Evolutionary conservation across 1,140 invertebrate genomes (phyloP).

Genomic region (Vanessa atalanta): DNA sequence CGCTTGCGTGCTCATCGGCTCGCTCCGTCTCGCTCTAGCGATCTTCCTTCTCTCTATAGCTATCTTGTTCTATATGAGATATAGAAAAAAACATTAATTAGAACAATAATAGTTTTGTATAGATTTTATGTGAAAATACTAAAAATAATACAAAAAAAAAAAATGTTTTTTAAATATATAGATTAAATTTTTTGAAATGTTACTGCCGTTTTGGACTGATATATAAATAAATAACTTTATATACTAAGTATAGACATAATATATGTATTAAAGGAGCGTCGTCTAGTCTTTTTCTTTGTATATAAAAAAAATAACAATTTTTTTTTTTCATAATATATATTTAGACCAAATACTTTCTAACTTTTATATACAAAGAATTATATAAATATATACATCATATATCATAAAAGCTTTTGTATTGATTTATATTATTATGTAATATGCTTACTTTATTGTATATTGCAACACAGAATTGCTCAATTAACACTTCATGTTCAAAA

Average conservation of each 20-base stretch:
- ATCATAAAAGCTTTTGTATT: no score
- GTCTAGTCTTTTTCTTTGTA: conserved; percentile 19
- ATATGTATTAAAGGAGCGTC: conserved; percentile 15
- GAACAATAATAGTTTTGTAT: conserved; percentile 2
- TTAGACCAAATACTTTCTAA: not conserved
- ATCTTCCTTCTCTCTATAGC: conserved; percentile 64
- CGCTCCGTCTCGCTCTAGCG: conserved; percentile 68
- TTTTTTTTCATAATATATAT: not conserved
- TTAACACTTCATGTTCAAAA: conserved; percentile 15
- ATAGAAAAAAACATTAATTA: conserved; percentile 22
- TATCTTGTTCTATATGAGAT: conserved; percentile 53
- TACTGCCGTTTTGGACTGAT: conserved; percentile 56
- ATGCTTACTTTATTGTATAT: not conserved
- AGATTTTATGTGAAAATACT: not conserved
- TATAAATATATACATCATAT: not conserved
- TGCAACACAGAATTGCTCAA: conserved; percentile 15
- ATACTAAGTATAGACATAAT: conserved; percentile 22
- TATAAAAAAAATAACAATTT: conserved; percentile 2
- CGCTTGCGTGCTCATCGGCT: conserved; percentile 57
- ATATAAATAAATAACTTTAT: not conserved
- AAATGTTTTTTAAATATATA: not conserved
- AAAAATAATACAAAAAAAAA: conserved; percentile 3
- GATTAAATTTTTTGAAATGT: conserved; percentile 23
- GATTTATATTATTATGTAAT: not conserved
- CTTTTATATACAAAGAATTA: not conserved